Conservation (phyloP, 2,797 vertebrate genomes). For the Fundulus diaphanus region DNA sequence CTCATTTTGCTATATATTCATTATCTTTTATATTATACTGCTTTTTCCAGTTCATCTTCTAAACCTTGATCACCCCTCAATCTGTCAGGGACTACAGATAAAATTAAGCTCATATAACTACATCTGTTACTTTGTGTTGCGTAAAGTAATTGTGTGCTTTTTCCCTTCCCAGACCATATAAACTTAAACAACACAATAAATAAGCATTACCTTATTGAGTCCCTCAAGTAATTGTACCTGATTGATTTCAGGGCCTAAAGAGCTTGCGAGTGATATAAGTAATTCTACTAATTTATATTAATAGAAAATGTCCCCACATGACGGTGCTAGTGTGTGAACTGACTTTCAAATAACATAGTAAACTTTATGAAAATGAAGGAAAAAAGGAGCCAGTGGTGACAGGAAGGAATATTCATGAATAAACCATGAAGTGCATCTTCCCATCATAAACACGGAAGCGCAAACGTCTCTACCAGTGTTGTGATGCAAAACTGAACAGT, state of each 20-base stretch:
- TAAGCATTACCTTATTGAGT: not conserved
- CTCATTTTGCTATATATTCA: not conserved
- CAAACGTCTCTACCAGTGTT: not conserved
- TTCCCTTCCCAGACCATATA: not conserved
- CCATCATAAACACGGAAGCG: conserved; percentile 1
- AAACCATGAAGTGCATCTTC: conserved; percentile 11
- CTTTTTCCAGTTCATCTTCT: not conserved
- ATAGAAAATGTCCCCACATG: not conserved
- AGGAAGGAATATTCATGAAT: not conserved
- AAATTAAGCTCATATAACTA: not conserved
- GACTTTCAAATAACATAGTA: not conserved
- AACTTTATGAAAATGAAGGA: not conserved
- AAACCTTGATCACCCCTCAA: not conserved
- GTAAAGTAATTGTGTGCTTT: not conserved
- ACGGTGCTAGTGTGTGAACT: not conserved
- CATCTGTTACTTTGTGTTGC: not conserved
- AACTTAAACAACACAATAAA: no score
- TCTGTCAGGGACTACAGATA: not conserved
- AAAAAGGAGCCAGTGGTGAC: not conserved
- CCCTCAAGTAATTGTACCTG: conserved; percentile 12
- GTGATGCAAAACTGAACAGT: conserved; percentile 1
- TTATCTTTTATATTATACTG: not conserved
- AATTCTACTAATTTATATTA: not conserved
- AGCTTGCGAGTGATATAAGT: not conserved
- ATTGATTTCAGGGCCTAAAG: not conserved